phyloP scores from a whole-genome alignment of 2,888 invertebrate species.

The Anthrax anthrax region DNA sequence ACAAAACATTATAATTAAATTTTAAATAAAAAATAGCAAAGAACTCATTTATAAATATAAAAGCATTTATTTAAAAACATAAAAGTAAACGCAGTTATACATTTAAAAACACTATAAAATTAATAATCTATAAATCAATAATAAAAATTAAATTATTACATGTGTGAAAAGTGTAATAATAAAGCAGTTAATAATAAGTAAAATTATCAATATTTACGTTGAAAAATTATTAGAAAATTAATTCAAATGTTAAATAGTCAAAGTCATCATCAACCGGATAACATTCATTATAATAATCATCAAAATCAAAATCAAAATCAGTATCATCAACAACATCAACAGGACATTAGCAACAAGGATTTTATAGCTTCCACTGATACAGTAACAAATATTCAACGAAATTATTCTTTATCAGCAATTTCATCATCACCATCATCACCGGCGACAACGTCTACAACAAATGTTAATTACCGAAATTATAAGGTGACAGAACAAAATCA shows the following conservation, averaged over 20 bases:
- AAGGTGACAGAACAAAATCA: conserved; percentile 10
- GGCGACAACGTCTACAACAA: conserved; percentile 3
- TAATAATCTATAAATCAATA: no score
- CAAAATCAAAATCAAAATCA: conserved; percentile 14
- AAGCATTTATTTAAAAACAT: no score
- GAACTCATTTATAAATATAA: no score
- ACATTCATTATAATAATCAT: neutral
- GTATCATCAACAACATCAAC: conserved; percentile 9
- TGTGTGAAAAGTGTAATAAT: conserved; percentile 5
- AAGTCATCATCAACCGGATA: conserved; percentile 14
- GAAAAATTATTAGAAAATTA: neutral
- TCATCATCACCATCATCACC: conserved; percentile 10
- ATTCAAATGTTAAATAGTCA: conserved; percentile 16
- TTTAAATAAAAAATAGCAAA: no score
- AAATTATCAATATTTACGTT: no score
- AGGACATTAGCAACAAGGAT: conserved; percentile 1
- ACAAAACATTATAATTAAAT: no score
- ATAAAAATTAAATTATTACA: neutral
- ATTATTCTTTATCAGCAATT: conserved; percentile 11
- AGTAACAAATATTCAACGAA: conserved; percentile 3
- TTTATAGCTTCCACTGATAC: neutral
- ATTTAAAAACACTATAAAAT: no score
- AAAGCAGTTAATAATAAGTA: neutral
- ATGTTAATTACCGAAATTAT: neutral
- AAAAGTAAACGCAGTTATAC: no score